Percentiles rank a stretch among this genome's conserved stretches.
These are phyloP conservation scores for Chymomyza caudatula DNA, from an alignment of 2,888 invertebrate species.

Conservation along the genomic window DNA sequence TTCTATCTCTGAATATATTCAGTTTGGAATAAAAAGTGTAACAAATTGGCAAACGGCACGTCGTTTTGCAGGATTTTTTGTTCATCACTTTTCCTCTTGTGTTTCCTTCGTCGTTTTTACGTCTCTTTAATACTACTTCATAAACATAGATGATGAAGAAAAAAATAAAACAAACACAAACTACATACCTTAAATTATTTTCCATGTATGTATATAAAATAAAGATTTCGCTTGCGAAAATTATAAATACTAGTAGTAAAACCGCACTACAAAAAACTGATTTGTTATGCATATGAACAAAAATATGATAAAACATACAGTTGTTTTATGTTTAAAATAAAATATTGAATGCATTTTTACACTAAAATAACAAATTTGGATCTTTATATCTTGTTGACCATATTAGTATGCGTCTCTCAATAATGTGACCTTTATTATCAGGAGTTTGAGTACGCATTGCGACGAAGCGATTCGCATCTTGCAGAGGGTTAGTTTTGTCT, in stretches of 20 bases:
- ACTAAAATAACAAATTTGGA: slow-evolving; percentile 30
- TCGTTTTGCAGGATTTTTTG: slow-evolving; percentile 21
- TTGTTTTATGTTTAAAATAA: slow-evolving; percentile 70
- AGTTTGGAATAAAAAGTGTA: slow-evolving; percentile 37
- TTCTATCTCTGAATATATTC: neutral
- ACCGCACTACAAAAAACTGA: slow-evolving; percentile 62
- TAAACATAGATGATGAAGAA: slow-evolving; percentile 43
- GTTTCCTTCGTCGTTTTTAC: slow-evolving; percentile 37
- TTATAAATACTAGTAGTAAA: slow-evolving; percentile 54
- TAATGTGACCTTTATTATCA: too few species aligned
- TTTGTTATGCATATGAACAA: slow-evolving; percentile 64
- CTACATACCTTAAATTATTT: slow-evolving; percentile 64
- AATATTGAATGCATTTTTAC: slow-evolving; percentile 57
- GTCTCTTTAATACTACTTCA: slow-evolving; percentile 23
- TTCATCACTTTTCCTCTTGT: neutral
- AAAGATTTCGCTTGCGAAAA: slow-evolving; percentile 46
- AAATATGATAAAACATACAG: slow-evolving; percentile 49
- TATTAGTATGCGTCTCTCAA: slow-evolving; percentile 1
- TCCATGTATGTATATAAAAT: slow-evolving; percentile 53
- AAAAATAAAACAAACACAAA: slow-evolving; percentile 10
- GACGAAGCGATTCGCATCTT: too few species aligned
- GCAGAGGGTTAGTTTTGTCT: too few species aligned
- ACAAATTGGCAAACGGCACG: slow-evolving; percentile 15
- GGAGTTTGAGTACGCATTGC: too few species aligned
- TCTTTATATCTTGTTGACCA: neutral